Evolutionary conservation across 2,113 vertebrate genomes (phyloP).

Genomic region (Gymnarchus niloticus): DNA sequence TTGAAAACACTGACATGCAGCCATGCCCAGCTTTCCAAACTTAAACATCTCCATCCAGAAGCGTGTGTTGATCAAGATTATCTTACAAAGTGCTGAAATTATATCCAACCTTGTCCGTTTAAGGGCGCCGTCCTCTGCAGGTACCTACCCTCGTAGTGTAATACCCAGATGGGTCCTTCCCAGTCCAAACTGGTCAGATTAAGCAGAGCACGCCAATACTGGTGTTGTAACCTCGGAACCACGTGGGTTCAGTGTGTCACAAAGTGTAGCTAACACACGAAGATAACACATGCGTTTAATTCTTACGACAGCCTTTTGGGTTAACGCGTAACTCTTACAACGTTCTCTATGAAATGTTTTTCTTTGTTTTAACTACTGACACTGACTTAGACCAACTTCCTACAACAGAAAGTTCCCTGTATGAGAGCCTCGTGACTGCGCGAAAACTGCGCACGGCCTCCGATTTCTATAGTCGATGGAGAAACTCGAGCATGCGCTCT

Average conservation of each 20-base stretch:
- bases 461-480: neutral
- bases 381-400: neutral
- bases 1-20: neutral
- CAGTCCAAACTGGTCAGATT: neutral
- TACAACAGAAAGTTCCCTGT: neutral
- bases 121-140: too few species aligned
- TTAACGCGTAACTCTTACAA: neutral
- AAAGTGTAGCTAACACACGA: neutral
- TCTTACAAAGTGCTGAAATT: neutral
- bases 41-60: neutral
- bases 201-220: neutral
- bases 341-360: neutral
- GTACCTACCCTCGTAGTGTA: too few species aligned
- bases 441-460: neutral
- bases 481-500: neutral
- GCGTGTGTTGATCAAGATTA: neutral
- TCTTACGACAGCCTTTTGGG: neutral
- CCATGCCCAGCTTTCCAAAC: neutral
- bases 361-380: neutral
- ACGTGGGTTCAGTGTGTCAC: neutral
- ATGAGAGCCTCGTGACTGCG: neutral
- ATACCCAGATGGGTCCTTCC: neutral
- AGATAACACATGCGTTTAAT: neutral
- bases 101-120: neutral
- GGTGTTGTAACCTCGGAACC: neutral